Conservation (phyloP, 1,140 invertebrate genomes). For the Danaus plexippus region DNA sequence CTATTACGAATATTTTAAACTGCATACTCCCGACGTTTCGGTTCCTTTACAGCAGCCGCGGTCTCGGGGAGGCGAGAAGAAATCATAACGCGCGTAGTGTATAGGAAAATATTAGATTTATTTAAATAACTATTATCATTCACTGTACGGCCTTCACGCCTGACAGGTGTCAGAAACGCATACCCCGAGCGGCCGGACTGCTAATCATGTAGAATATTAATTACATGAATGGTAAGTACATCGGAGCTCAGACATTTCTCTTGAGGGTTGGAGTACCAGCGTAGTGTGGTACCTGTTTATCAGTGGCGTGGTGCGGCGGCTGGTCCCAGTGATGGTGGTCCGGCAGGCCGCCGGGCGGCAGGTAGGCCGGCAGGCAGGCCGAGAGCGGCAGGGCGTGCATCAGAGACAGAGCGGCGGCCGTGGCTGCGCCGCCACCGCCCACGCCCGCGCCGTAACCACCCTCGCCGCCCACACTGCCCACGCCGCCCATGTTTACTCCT, state of each 20-base stretch:
- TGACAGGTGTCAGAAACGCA: too few species aligned
- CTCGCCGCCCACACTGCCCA: slow-evolving; percentile 27
- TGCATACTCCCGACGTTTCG: too few species aligned
- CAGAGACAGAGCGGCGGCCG: slow-evolving; percentile 54
- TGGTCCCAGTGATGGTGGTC: slow-evolving; percentile 44
- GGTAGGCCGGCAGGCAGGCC: slow-evolving; percentile 54
- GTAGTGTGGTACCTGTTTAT: slow-evolving; percentile 40
- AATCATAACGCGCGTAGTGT: too few species aligned
- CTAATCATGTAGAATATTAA: neutral
- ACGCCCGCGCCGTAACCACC: slow-evolving; percentile 22
- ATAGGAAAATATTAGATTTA: too few species aligned
- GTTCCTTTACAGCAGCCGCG: too few species aligned
- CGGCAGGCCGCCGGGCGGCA: slow-evolving; percentile 38
- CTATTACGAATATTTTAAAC: too few species aligned
- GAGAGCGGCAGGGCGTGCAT: slow-evolving; percentile 58
- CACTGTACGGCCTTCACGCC: too few species aligned
- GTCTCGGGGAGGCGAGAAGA: too few species aligned
- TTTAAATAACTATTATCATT: too few species aligned
- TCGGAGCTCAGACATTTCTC: neutral
- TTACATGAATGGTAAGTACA: too few species aligned
- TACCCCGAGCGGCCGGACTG: too few species aligned
- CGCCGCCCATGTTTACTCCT: slow-evolving; percentile 24
- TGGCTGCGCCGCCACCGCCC: slow-evolving; percentile 33
- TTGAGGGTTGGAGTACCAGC: slow-evolving; percentile 1
- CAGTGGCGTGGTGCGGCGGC: slow-evolving; percentile 37